Conservation (phyloP, 2,888 invertebrate genomes). For the Pandemis cinnamomeana region DNA sequence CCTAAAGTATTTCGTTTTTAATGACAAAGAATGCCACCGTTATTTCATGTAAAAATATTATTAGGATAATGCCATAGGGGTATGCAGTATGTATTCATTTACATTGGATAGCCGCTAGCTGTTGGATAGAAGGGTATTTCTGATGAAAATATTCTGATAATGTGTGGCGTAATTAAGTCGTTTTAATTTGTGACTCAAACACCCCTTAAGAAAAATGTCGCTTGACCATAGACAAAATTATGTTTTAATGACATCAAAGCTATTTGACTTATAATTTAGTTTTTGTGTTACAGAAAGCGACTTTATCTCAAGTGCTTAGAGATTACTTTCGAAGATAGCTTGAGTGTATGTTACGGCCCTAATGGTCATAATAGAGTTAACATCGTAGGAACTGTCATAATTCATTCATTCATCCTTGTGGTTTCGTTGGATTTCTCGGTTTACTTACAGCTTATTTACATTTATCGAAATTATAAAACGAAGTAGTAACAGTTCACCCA, state of each 20-base stretch:
- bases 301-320: accelerated
- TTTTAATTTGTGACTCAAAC: slow-evolving; percentile 16
- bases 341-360: slow-evolving; percentile 12
- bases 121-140: neutral
- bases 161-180: neutral
- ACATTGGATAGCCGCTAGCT: too few relatives aligned
- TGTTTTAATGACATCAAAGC: neutral
- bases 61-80: too few relatives aligned
- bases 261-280: neutral
- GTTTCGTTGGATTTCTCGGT: slow-evolving; percentile 41
- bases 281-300: neutral
- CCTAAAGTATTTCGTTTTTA: too few relatives aligned
- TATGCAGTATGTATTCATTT: too few relatives aligned
- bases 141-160: neutral
- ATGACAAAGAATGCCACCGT: too few relatives aligned
- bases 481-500: slow-evolving; percentile 21
- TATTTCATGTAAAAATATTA: too few relatives aligned
- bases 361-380: neutral
- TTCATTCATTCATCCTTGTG: slow-evolving; percentile 42
- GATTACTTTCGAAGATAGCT: neutral
- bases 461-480: slow-evolving; percentile 39
- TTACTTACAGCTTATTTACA: slow-evolving; percentile 42
- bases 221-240: slow-evolving; percentile 30
- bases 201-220: neutral
- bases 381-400: slow-evolving; percentile 40